Percentiles rank a stretch among this genome's conserved stretches.
Evolutionary conservation across 2,797 vertebrate genomes (phyloP).

Genomic region (Graptemys geographica): DNA sequence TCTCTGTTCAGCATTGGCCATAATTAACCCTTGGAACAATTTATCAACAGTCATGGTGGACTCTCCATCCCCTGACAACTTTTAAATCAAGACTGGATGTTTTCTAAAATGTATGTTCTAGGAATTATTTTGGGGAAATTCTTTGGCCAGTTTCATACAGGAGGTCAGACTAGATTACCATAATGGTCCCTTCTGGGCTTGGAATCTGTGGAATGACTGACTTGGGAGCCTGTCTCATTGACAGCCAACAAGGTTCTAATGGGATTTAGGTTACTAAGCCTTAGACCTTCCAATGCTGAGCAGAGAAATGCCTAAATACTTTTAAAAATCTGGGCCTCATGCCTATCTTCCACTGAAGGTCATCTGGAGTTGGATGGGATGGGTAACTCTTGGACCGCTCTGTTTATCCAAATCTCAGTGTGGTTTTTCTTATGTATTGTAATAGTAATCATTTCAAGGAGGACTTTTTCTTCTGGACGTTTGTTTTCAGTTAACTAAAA

Average conservation of each 20-base stretch:
- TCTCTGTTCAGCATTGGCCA: not conserved
- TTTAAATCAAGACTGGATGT: not conserved
- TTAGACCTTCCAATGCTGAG: too few species aligned
- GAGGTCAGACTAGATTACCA: not conserved
- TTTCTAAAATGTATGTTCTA: not conserved
- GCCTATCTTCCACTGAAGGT: too few species aligned
- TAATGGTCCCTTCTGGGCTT: too few species aligned
- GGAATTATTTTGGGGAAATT: not conserved
- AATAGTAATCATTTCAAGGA: not conserved
- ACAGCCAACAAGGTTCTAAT: too few species aligned
- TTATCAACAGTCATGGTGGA: not conserved
- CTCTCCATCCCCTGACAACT: not conserved
- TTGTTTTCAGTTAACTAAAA: not conserved
- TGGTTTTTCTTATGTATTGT: not conserved
- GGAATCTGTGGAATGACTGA: too few species aligned
- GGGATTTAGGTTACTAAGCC: too few species aligned
- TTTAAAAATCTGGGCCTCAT: too few species aligned
- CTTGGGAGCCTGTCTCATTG: too few species aligned
- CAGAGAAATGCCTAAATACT: too few species aligned
- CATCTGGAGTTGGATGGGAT: not conserved
- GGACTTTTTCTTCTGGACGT: not conserved
- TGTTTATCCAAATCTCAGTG: accelerated
- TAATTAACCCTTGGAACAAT: not conserved
- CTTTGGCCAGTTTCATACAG: not conserved
- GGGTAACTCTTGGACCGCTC: not conserved